phyloP scores from a whole-genome alignment of 2,797 vertebrate species.

The Pangasius sanitwongsei region DNA sequence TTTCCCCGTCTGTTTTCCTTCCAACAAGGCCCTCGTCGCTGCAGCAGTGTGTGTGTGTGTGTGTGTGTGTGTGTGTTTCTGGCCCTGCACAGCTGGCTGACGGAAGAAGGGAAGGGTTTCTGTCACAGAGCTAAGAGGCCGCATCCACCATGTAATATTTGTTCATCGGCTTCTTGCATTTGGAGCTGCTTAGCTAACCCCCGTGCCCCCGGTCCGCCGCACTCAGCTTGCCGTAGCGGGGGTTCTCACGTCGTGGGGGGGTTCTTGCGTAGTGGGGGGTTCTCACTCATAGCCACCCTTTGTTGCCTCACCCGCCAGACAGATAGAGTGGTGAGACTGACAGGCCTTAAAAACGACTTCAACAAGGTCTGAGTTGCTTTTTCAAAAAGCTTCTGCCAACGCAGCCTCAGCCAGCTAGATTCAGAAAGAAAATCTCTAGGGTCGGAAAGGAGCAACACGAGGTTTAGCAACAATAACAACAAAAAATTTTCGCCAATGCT shows the following conservation, averaged over 20 bases:
- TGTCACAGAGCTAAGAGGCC: conserved; percentile 77
- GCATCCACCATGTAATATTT: conserved; percentile 88
- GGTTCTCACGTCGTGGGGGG: conserved; percentile 62
- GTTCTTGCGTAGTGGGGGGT: conserved; percentile 63
- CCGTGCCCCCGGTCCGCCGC: conserved; percentile 31
- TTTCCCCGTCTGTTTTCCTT: conserved; percentile 27
- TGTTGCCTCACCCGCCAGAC: conserved; percentile 65
- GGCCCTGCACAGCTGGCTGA: conserved; percentile 57
- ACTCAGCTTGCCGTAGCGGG: conserved; percentile 69
- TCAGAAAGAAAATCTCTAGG: conserved; percentile 3
- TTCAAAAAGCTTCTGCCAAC: conserved; percentile 2
- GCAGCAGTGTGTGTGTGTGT: conserved; percentile 25
- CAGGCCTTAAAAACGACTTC: conserved; percentile 67
- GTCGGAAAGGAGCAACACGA: conserved; percentile 9
- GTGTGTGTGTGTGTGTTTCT: conserved; percentile 33
- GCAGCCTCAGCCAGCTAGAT: conserved; percentile 9
- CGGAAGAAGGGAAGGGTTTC: conserved; percentile 41
- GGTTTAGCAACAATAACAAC: background rate
- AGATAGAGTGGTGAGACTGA: conserved; percentile 73
- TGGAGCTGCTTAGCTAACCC: conserved; percentile 66
- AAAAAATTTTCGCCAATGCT: background rate
- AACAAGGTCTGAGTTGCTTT: background rate
- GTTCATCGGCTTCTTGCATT: conserved; percentile 79
- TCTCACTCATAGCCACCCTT: conserved; percentile 82
- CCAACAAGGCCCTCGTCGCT: conserved; percentile 7